Conservation (phyloP, 2,113 vertebrate species). For the Pan paniscus region DNA sequence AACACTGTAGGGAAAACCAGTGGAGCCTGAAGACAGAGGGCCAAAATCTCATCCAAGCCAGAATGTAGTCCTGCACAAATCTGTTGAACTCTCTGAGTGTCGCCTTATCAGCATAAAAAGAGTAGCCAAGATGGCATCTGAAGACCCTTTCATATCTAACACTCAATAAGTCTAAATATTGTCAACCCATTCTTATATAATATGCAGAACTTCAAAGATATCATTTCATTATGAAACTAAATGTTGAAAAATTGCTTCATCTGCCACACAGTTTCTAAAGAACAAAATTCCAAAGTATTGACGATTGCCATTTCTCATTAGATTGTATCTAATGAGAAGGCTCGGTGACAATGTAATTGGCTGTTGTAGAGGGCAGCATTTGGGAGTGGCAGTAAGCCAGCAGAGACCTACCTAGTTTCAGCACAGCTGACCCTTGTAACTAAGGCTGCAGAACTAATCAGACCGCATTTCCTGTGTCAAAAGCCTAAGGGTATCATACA, state of each 20-base stretch:
- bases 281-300: not conserved
- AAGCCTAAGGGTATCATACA: not conserved
- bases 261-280: slow-evolving; percentile 5
- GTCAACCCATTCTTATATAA: not conserved
- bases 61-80: not conserved
- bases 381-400: not conserved
- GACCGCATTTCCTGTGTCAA: not conserved
- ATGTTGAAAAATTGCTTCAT: not conserved
- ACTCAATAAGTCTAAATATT: not conserved
- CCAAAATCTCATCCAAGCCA: not conserved
- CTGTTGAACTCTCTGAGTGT: not conserved
- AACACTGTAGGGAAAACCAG: not conserved
- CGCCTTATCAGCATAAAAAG: not conserved
- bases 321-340: not conserved
- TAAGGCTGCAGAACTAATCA: not conserved
- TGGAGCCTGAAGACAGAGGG: not conserved
- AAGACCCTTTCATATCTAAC: not conserved
- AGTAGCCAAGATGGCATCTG: not conserved
- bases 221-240: not conserved
- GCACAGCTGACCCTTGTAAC: not conserved
- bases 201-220: not conserved
- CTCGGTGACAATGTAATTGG: not conserved
- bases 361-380: not conserved
- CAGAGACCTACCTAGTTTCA: not conserved
- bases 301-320: not conserved